Evolutionary conservation across 35 echinoderm and acorn worm species (phyloP), one percentile per base, ranked within the genome.

Genomic region (Antedon bifida): DNA sequence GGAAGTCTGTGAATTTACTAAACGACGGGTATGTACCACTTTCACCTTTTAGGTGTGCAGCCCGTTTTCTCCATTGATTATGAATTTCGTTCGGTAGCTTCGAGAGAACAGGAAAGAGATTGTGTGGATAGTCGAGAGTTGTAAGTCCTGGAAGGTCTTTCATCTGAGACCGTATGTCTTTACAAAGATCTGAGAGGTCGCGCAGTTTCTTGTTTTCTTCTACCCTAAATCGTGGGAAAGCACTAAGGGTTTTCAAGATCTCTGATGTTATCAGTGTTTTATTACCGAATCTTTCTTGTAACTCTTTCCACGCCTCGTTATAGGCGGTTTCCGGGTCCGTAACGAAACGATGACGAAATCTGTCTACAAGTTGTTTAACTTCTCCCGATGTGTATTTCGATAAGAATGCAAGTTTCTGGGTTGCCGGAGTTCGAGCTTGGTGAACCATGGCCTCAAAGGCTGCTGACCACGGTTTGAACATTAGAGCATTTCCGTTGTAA

Each of bases 211-310:
- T 30, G 28, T 16, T 23, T 4, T 91, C 75, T 0, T 64, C 36
- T 0, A 19, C 3, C 19, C 31, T 74, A 21, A 91, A 10, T 33
- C 77, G 88, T 0, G 74, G 84, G 42, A 86, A 91, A 9, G 1
- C 31, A 0, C 0, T 78, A 5, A 91, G 81, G 3, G 32, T 75
- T 8, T 74, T 42, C 13, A 91, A 84, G 29, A 88, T 64, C 30
- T 30, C 39, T 32, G 82, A 5, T 0, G 79, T 84, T 0, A 91
- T 73, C 0, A 30, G 75, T 19, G 85, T 75, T 14, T 64, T 19
- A 28, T 88, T 85, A 0, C 85, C 90, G 33, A 87, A 91, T 28
- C 90, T 36, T 36, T 83, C 81, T 29, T 84, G 79, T 0, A 91
- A 35, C 74, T 87, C 86, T 39, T 36, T 26, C 86, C 86, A 87